phyloP scores from a whole-genome alignment of 2,888 invertebrate species.

The Drosophila fungiperda region DNA sequence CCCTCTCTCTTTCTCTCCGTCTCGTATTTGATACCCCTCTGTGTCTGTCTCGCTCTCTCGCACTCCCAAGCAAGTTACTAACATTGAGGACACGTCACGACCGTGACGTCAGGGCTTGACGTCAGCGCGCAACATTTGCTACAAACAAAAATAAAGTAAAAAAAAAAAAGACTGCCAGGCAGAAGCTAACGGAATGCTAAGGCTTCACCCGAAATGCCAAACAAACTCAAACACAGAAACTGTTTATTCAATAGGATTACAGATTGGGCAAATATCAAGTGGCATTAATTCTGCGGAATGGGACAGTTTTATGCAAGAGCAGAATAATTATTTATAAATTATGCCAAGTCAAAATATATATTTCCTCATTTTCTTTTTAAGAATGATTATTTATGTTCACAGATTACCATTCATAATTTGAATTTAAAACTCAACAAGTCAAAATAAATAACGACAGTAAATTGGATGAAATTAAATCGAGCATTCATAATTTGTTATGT shows the following conservation, averaged over 20 bases:
- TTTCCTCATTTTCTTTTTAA: not conserved
- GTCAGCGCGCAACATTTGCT: conserved; percentile 60
- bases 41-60: not conserved
- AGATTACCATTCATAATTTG: not conserved
- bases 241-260: conserved; percentile 3
- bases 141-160: not conserved
- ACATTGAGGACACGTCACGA: conserved; percentile 62
- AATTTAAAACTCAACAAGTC: no score
- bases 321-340: not conserved
- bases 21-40: no score
- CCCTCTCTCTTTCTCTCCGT: not conserved
- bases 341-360: not conserved
- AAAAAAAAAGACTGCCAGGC: conserved; percentile 22
- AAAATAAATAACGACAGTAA: not conserved
- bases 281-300: not conserved
- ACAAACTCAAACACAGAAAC: conserved; percentile 6
- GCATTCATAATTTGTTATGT: not conserved
- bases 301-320: not conserved
- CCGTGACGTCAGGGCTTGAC: conserved; percentile 72
- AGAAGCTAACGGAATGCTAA: conserved; percentile 32
- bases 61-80: conserved; percentile 16
- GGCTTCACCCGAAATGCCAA: conserved; percentile 36
- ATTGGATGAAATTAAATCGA: not conserved
- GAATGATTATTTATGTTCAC: not conserved
- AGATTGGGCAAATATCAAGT: conserved; percentile 5